Evolutionary conservation across 1,140 invertebrate species (phyloP).

Genomic region (Neomicropteryx cornuta): DNA sequence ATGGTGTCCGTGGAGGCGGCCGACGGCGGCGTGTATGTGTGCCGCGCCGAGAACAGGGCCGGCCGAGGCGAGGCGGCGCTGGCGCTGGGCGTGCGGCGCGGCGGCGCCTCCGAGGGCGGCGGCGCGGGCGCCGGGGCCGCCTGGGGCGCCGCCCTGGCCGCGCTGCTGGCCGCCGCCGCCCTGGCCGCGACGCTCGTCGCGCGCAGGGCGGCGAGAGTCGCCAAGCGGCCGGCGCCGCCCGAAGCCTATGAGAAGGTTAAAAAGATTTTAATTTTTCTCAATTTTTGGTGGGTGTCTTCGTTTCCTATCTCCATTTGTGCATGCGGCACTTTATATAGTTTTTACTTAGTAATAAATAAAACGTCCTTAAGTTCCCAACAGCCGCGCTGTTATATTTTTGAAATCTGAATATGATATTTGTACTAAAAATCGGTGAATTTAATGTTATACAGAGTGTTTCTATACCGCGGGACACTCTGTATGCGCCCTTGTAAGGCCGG

Average conservation of each 20-base stretch:
- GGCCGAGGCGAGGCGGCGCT: constrained; percentile 59
- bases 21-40: constrained; percentile 63
- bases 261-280: too few species aligned
- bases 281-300: too few species aligned
- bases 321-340: too few species aligned
- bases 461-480: too few species aligned
- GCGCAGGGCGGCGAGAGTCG: constrained; percentile 20
- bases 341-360: too few species aligned
- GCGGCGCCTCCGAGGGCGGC: constrained; percentile 41
- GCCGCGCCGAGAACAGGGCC: constrained; percentile 66
- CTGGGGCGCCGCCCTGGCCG: constrained; percentile 42
- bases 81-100: constrained; percentile 51
- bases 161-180: constrained; percentile 44
- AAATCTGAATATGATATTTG: too few species aligned
- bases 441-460: too few species aligned
- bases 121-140: constrained; percentile 45
- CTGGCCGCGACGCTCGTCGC: constrained; percentile 33
- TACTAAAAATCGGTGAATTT: too few species aligned
- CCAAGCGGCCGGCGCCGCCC: constrained; percentile 21
- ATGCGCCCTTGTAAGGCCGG: too few species aligned
- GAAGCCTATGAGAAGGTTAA: constrained; percentile 69
- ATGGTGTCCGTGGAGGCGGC: constrained; percentile 55
- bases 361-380: too few species aligned
- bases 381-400: too few species aligned
- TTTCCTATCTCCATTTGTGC: too few species aligned